A percentile compares a stretch with the other conserved stretches of the same genome.
phyloP scores from a whole-genome alignment of 2,113 vertebrate species.

The Tragelaphus strepsiceros region DNA sequence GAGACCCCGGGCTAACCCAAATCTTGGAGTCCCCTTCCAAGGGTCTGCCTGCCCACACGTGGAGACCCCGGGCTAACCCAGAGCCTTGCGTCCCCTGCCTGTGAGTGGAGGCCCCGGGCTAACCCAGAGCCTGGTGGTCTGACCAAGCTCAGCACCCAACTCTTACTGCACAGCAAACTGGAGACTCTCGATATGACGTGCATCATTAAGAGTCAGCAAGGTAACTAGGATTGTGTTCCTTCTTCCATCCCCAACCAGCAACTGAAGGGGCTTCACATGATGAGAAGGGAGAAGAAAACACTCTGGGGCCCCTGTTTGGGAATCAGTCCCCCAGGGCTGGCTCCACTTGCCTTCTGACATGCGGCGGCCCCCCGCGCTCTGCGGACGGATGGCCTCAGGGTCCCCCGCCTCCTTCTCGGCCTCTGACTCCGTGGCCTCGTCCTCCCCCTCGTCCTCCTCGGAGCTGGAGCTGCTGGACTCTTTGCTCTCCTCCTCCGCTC shows the following conservation, averaged over 20 bases:
- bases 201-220: not conserved
- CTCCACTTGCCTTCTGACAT: not conserved
- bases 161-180: not conserved
- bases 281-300: not conserved
- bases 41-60: too few species aligned
- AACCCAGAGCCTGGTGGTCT: not conserved
- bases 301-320: not conserved
- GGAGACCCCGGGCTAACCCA: too few species aligned
- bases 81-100: too few species aligned
- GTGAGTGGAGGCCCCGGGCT: too few species aligned
- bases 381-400: accelerated
- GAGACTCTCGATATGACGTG: not conserved
- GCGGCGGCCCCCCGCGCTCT: not conserved
- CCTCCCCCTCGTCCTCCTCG: slow-evolving; percentile 83
- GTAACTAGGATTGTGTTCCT: not conserved
- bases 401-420: slow-evolving; percentile 83
- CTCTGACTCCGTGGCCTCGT: slow-evolving; percentile 84
- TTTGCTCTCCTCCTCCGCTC: slow-evolving; percentile 80
- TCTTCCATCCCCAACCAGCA: not conserved
- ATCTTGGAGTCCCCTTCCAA: too few species aligned
- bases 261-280: not conserved
- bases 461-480: slow-evolving; percentile 84
- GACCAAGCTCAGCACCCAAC: not conserved
- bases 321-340: not conserved
- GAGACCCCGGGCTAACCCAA: too few species aligned